Evolutionary conservation across 2,797 vertebrate species (phyloP).

Genomic region (Coregonus sp.): DNA sequence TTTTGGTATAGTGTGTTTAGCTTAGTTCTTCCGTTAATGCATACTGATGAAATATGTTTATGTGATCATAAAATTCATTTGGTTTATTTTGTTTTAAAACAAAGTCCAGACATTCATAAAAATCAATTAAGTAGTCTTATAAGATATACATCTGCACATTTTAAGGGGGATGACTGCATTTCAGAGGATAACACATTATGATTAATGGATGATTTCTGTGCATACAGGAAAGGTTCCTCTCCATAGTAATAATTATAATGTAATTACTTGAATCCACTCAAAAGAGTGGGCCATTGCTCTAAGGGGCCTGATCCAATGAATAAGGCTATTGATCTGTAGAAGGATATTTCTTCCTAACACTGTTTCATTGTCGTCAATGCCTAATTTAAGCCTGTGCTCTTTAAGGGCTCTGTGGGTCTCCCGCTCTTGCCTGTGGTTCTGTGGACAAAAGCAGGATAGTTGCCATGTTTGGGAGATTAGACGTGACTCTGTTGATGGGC

Average conservation of each 20-base stretch:
- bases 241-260: conserved; percentile 76
- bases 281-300: conserved; percentile 72
- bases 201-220: conserved; percentile 71
- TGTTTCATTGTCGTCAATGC: conserved; percentile 56
- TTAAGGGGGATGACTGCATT: conserved; percentile 63
- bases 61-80: conserved; percentile 18
- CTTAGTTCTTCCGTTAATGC: neutral
- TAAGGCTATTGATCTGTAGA: conserved; percentile 68
- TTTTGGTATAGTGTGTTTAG: neutral
- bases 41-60: neutral
- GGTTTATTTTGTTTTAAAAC: neutral
- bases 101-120: neutral
- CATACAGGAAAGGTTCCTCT: conserved; percentile 69
- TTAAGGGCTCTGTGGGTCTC: conserved; percentile 30
- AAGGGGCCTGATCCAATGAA: conserved; percentile 66
- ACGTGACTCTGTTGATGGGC: conserved; percentile 41
- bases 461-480: conserved; percentile 32
- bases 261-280: conserved; percentile 78
- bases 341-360: conserved; percentile 70
- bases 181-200: conserved; percentile 61
- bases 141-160: conserved; percentile 39
- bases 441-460: conserved; percentile 33
- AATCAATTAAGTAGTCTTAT: neutral
- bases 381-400: conserved; percentile 60
- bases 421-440: conserved; percentile 43